Percentiles rank a stretch among this genome's conserved stretches.
Conservation (phyloP, 2,888 invertebrate species). For the Seira ritae region DNA sequence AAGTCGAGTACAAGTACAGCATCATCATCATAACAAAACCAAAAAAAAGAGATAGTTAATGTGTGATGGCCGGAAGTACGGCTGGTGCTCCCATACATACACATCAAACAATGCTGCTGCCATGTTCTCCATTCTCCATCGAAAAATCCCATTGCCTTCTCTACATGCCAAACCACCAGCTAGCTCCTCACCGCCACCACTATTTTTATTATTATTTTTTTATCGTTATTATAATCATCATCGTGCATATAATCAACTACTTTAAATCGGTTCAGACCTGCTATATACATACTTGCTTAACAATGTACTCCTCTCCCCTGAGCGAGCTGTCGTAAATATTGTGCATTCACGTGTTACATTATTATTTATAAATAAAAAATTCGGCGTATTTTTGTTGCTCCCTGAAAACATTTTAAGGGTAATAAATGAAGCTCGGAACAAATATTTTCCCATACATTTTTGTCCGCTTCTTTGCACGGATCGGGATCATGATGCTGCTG, state of each 20-base stretch:
- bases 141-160: constrained; percentile 1
- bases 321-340: constrained; percentile 26
- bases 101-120: constrained; percentile 38
- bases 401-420: constrained; percentile 37
- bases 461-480: constrained; percentile 34
- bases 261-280: constrained; percentile 16
- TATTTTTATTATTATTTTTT: constrained; percentile 10
- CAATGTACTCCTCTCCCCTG: no score
- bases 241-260: background rate
- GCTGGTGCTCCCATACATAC: constrained; percentile 73
- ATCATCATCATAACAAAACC: background rate
- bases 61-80: constrained; percentile 74
- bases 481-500: constrained; percentile 18
- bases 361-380: constrained; percentile 31
- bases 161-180: constrained; percentile 2
- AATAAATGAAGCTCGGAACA: constrained; percentile 66
- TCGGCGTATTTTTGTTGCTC: constrained; percentile 46
- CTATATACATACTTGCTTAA: background rate
- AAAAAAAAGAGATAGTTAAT: constrained; percentile 53
- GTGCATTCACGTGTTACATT: constrained; percentile 57
- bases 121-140: background rate
- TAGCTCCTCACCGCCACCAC: background rate
- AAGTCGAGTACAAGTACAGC: no score
- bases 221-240: constrained; percentile 4
- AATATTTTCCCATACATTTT: constrained; percentile 68